These are phyloP conservation scores for Notodonta dromedarius DNA, from an alignment of 2,888 invertebrate species.

Conservation along the genomic window DNA sequence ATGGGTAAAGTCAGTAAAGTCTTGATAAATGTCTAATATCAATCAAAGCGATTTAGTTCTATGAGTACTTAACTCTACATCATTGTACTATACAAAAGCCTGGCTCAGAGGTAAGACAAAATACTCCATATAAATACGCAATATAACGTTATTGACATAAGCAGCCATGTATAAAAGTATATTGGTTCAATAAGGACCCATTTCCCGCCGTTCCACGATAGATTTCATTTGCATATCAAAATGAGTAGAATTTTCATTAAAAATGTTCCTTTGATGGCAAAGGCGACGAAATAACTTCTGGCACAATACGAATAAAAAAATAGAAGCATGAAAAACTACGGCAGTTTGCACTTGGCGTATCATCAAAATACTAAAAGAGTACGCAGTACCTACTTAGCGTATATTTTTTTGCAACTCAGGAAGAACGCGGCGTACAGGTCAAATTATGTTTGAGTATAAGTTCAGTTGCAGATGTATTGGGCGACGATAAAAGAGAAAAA, in stretches of 20 bases:
- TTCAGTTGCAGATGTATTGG: too few species aligned
- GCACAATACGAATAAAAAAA: conserved; percentile 24
- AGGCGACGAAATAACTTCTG: conserved; percentile 20
- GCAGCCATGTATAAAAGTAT: neutral
- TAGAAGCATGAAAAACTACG: conserved; percentile 2
- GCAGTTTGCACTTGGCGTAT: conserved; percentile 1
- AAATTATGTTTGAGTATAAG: too few species aligned
- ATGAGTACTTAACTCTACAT: too few species aligned
- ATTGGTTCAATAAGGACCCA: conserved; percentile 18
- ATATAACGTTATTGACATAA: neutral
- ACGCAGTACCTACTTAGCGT: too few species aligned
- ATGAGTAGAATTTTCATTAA: conserved; percentile 42
- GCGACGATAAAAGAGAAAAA: too few species aligned
- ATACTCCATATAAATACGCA: neutral
- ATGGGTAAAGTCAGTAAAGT: too few species aligned
- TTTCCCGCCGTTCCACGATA: conserved; percentile 25
- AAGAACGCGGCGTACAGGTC: too few species aligned
- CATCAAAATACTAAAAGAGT: neutral
- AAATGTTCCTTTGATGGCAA: conserved; percentile 36
- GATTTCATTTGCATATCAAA: conserved; percentile 41
- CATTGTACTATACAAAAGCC: too few species aligned
- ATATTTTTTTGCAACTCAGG: too few species aligned
- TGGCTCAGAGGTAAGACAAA: too few species aligned
- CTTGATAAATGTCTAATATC: too few species aligned
- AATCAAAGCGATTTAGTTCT: too few species aligned